These are phyloP conservation scores for Lissonota sp. DNA, from an alignment of 2,888 invertebrate species.

Conservation along the genomic window DNA sequence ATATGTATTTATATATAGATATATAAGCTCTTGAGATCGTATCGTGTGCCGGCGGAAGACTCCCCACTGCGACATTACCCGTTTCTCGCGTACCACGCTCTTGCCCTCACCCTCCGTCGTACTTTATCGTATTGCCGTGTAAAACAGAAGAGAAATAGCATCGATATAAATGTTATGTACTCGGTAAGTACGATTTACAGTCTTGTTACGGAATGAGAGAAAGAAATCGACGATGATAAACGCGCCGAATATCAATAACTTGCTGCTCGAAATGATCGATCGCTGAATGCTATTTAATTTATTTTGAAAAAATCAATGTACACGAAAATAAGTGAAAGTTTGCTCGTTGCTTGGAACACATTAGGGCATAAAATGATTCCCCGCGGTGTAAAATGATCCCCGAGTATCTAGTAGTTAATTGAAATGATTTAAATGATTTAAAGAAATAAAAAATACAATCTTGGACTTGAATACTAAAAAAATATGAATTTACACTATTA, in stretches of 20 bases:
- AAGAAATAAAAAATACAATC: too few species aligned
- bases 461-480: too few species aligned
- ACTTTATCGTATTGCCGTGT: conserved; percentile 48
- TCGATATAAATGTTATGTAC: conserved; percentile 10
- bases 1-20: too few species aligned
- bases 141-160: conserved; percentile 54
- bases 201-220: background rate
- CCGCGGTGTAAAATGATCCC: too few species aligned
- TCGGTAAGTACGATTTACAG: conserved; percentile 50
- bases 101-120: conserved; percentile 32
- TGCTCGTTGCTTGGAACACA: too few species aligned
- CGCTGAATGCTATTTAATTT: background rate
- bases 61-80: conserved; percentile 57
- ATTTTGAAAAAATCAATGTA: too few species aligned
- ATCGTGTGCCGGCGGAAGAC: conserved; percentile 49
- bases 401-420: too few species aligned
- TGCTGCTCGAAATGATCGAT: conserved; percentile 32
- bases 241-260: conserved; percentile 45
- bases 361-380: too few species aligned
- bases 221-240: conserved; percentile 27
- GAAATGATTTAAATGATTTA: too few species aligned
- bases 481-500: too few species aligned
- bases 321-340: too few species aligned
- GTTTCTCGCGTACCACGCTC: conserved; percentile 50
- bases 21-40: conserved; percentile 35